Evolutionary conservation across 2,888 invertebrate genomes (phyloP).

Genomic region (Scaptomyza reducta): DNA sequence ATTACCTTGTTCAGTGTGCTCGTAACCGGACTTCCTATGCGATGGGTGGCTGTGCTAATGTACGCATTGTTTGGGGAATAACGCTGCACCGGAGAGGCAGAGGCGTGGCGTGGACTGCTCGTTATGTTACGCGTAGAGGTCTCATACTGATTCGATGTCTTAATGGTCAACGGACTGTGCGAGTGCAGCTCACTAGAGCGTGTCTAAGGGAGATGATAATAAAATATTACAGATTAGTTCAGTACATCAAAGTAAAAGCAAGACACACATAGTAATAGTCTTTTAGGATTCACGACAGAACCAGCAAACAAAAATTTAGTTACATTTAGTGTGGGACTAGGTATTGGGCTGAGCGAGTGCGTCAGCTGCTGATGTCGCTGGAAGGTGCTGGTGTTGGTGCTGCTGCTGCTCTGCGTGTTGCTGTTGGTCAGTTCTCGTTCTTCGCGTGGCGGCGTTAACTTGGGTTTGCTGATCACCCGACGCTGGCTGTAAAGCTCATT

Average conservation of each 20-base stretch:
- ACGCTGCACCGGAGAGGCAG: slow-evolving; percentile 82
- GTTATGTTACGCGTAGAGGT: slow-evolving; percentile 78
- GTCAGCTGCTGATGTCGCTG: slow-evolving; percentile 62
- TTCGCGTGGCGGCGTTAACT: slow-evolving; percentile 81
- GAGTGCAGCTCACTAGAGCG: slow-evolving; percentile 83
- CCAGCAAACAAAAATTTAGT: slow-evolving; percentile 71
- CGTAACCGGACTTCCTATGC: slow-evolving; percentile 83
- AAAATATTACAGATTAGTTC: slow-evolving; percentile 10
- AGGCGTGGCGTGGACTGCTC: slow-evolving; percentile 81
- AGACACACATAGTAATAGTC: slow-evolving; percentile 12
- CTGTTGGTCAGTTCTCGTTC: slow-evolving; percentile 74
- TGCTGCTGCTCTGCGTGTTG: slow-evolving; percentile 51
- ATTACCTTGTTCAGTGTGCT: slow-evolving; percentile 64
- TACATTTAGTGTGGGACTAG: slow-evolving; percentile 84
- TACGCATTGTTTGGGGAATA: slow-evolving; percentile 86
- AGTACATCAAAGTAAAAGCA: not conserved
- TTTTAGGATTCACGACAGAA: slow-evolving; percentile 13
- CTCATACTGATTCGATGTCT: slow-evolving; percentile 83
- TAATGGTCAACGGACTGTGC: slow-evolving; percentile 84
- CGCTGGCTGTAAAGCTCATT: slow-evolving; percentile 82
- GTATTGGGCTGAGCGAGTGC: slow-evolving; percentile 80
- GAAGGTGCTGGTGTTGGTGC: slow-evolving; percentile 49
- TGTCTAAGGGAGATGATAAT: slow-evolving; percentile 63
- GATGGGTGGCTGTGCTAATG: slow-evolving; percentile 85
- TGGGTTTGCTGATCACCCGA: slow-evolving; percentile 76